Conservation (phyloP, 2,888 invertebrate genomes). For the Pyrrhosoma nymphula region DNA sequence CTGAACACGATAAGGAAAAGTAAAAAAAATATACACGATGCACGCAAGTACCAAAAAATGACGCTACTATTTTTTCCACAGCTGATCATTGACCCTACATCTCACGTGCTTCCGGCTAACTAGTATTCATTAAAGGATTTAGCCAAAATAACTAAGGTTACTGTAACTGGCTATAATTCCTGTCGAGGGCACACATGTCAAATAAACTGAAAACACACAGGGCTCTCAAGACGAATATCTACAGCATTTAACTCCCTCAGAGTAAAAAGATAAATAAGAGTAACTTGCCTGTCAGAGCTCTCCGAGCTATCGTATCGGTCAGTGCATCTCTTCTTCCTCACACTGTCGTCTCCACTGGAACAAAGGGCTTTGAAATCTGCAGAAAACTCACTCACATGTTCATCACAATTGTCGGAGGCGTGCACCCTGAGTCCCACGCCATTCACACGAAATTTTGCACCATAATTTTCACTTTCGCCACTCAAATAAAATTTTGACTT, state of each 20-base stretch:
- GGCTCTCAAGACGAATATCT: not conserved
- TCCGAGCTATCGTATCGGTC: conserved; percentile 96
- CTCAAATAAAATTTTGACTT: conserved; percentile 78
- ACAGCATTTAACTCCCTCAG: not conserved
- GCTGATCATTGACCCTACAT: conserved; percentile 56
- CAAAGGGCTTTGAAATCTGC: conserved; percentile 71
- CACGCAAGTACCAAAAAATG: too few relatives aligned
- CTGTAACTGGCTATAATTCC: not conserved
- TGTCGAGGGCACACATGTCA: not conserved
- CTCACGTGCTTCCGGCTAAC: conserved; percentile 11
- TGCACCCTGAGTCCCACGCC: conserved; percentile 72
- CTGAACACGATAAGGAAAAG: too few relatives aligned
- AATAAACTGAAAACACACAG: not conserved
- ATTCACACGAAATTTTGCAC: conserved; percentile 72
- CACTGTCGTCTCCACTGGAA: conserved; percentile 75
- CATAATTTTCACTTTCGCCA: conserved; percentile 75
- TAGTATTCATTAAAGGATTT: not conserved
- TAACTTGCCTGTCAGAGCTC: conserved; percentile 93
- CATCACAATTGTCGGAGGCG: conserved; percentile 71
- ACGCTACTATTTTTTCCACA: conserved; percentile 14
- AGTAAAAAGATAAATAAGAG: conserved; percentile 63
- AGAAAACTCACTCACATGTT: conserved; percentile 72
- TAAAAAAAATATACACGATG: too few relatives aligned
- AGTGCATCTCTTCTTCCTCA: conserved; percentile 91
- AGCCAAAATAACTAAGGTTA: conserved; percentile 53